Conservation (phyloP, 2,113 vertebrate genomes). For the Crotalus viridis region DNA sequence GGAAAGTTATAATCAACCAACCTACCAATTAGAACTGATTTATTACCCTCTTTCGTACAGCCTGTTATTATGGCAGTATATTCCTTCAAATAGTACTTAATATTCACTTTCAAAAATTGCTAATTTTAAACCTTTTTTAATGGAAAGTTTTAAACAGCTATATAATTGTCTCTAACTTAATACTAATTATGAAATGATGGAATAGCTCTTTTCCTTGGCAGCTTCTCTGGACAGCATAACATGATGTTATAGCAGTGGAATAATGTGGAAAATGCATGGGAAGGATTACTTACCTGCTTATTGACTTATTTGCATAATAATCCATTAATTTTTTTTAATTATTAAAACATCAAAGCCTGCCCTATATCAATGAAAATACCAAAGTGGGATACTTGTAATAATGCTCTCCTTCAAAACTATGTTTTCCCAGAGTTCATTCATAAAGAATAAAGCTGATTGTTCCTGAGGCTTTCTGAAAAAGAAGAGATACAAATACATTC, state of each 20-base stretch:
- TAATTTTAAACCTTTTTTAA: conserved; percentile 31
- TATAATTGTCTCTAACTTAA: conserved; percentile 41
- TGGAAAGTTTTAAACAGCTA: conserved; percentile 42
- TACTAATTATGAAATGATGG: neutral
- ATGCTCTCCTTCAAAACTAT: neutral
- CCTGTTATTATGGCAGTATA: conserved; percentile 49
- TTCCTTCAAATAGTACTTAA: conserved; percentile 40
- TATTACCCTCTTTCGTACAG: conserved; percentile 57
- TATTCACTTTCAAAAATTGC: conserved; percentile 16
- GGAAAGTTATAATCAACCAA: conserved; percentile 43
- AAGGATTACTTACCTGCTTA: neutral
- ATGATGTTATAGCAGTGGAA: neutral
- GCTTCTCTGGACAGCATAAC: neutral
- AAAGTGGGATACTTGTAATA: neutral
- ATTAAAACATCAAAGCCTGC: neutral
- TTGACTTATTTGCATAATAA: neutral
- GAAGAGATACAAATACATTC: neutral
- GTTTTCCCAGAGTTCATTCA: neutral
- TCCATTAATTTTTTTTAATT: neutral
- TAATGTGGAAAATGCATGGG: neutral
- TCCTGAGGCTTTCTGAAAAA: neutral
- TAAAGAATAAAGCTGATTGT: neutral
- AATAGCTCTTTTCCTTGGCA: too few species aligned
- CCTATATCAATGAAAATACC: neutral
- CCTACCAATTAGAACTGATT: conserved; percentile 57